Percentiles rank a stretch among this genome's conserved stretches.
Conservation (phyloP, 2,797 vertebrate species). For the Chaunax sp. region DNA sequence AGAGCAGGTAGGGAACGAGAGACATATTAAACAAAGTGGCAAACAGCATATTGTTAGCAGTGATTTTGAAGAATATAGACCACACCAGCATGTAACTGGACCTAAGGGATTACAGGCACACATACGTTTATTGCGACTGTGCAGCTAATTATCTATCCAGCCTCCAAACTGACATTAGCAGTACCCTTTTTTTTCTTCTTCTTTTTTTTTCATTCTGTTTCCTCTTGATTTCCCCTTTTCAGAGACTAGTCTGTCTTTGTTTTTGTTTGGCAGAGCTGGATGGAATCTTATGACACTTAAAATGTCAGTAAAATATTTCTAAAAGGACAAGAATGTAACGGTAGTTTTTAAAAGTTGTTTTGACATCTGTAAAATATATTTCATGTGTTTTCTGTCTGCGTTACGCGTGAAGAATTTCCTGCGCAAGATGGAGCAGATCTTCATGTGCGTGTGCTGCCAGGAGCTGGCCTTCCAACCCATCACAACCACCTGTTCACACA, state of each 20-base stretch:
- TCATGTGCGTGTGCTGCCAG: slow-evolving; percentile 99
- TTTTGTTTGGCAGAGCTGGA: slow-evolving; percentile 1
- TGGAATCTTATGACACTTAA: neutral
- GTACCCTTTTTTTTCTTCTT: too few relatives aligned
- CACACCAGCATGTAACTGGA: neutral
- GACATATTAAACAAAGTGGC: neutral
- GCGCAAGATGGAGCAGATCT: slow-evolving; percentile 96
- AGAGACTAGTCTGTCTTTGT: neutral
- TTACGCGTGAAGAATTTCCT: slow-evolving; percentile 89
- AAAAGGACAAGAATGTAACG: neutral
- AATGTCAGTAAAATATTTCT: neutral
- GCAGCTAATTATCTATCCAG: neutral
- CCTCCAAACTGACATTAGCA: neutral
- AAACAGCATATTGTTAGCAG: neutral
- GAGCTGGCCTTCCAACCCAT: slow-evolving; percentile 96
- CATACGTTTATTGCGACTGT: neutral
- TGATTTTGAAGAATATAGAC: slow-evolving; percentile 3
- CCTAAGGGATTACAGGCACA: neutral
- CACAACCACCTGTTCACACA: slow-evolving; percentile 97
- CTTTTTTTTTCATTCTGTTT: too few relatives aligned
- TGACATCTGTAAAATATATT: neutral
- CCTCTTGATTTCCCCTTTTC: neutral
- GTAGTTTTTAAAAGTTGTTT: neutral
- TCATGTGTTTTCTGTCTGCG: neutral
- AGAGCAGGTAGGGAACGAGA: neutral